Percentiles rank a stretch among this genome's conserved stretches.
These are phyloP conservation scores for Pseudotriccus pelzelni DNA, from an alignment of 2,797 vertebrate species.

Conservation along the genomic window DNA sequence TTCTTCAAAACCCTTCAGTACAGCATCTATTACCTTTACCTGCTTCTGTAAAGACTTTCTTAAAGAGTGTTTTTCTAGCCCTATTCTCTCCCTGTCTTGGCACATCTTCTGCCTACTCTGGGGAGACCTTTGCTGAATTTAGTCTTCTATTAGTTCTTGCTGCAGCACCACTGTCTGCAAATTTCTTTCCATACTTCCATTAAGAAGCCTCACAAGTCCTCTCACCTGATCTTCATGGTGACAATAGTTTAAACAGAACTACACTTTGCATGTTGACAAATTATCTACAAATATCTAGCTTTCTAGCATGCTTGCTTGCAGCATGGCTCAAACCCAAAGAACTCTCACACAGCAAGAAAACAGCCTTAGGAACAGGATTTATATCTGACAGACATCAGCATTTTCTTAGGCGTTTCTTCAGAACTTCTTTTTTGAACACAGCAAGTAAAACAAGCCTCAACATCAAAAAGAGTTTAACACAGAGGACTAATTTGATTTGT, in stretches of 20 bases:
- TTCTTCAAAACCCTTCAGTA: not conserved
- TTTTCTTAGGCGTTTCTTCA: not conserved
- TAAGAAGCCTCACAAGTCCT: not conserved
- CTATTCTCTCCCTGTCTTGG: not conserved
- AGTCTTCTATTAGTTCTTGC: not conserved
- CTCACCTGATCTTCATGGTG: not conserved
- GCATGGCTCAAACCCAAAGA: not conserved
- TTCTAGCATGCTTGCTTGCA: not conserved
- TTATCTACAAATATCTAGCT: not conserved
- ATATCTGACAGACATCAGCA: not conserved
- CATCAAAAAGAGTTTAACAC: not conserved
- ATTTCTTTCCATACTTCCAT: not conserved
- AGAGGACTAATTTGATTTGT: not conserved
- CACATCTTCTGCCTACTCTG: not conserved
- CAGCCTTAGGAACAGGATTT: not conserved
- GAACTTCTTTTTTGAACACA: not conserved
- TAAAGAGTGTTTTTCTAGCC: not conserved
- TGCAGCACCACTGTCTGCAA: not conserved
- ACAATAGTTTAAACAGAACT: not conserved
- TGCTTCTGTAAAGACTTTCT: not conserved
- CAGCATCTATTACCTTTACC: not conserved
- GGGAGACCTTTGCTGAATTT: not conserved
- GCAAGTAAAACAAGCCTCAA: not conserved
- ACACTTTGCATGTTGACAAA: not conserved
- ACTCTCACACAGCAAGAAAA: not conserved